Base-by-base conservation (phyloP, 1,140 invertebrate species). In the Neotoxoptera formosana region DNA sequence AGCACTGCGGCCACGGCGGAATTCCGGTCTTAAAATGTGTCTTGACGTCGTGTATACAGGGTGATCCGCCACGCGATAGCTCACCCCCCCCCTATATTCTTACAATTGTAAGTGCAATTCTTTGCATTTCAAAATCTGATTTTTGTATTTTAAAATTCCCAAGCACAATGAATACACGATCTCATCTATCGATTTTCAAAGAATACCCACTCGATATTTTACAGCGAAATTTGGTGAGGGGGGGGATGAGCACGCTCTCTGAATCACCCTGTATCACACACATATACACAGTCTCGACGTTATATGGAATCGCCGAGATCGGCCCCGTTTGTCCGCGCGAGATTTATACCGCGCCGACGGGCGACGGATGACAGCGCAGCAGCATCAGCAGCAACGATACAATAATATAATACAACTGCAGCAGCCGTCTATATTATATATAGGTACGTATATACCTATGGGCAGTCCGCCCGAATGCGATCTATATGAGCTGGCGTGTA, bases 11-110 rank as follows among this genome's bases (percentile, higher is more conserved):
- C 45, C 30, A 87, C 45, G 30, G 48, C 45, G 30, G 47, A 88
- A 88, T 88, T 51, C 87, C 87, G n/a, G 87, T 53, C 87, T 88
- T 88, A 88, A 88, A 53, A 88, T 51, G 87, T 34, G 87, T 34
- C 87, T 88, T 88, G 47, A 25, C 11, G 41, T 51, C 48, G 11
- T 21, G 21, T 14, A 25, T 84, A 53, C 51, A 53, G 51, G 20
- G 51, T 53, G 51, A 53, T 53, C 21, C 20, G 7, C 51, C 51
- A 7, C 21, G 0, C 21, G 0, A 53, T 53, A 53, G 21, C 21
- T 53, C 51, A 53, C 51, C 51, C 20, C 51, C 21, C 21, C 14
- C 7, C 14, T 48, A 48, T 53, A 48, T 51, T 51, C 14, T 14
- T 51, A 0, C n/a, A 34, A 81, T n/a, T n/a, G n/a, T n/a, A n/a